Base-by-base conservation (phyloP, 37 sponge, comb jelly and placozoan species). In the Ephydatia muelleri region DNA sequence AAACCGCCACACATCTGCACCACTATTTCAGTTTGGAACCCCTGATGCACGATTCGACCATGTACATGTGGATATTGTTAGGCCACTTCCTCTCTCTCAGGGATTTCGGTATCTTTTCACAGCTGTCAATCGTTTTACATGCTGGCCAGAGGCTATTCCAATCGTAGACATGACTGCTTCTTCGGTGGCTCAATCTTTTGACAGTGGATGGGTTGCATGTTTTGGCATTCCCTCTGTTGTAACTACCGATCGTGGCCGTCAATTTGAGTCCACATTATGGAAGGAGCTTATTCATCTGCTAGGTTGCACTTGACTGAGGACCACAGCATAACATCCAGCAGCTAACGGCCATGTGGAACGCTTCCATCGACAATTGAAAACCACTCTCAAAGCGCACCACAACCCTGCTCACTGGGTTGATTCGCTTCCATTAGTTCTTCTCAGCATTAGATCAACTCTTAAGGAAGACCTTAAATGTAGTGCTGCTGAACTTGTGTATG, bases 61-160 rank as follows among this genome's bases (percentile, higher is more conserved):
- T 28, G 40, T n/a, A n/a, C n/a, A n/a, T n/a, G n/a, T n/a, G n/a
- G n/a, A n/a, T n/a, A n/a, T n/a, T n/a, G n/a, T n/a, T 90, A 87
- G 91, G 1, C 87, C 87, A 5, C 87, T 91, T 13, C 87, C 84
- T 8, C 83, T n/a, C 26, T 76, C 86, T 22, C 77, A 40, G 65
- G 87, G 91, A 29, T 79, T 23, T 72, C 64, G 68, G 32, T 91
- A 91, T 57, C 83, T 90, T 1, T 80, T 85, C n/a, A 90, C 86
- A 39, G 86, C 87, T 57, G 74, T 86, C 36, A 83, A 91, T 35
- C 74, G 80, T 11, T 91, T 86, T 65, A 86, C 80, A 11, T 76
- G 86, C 29, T 91, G 91, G 91, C 91, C 87, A 3, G 91, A 91
- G n/a, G n/a, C n/a, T n/a, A n/a, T n/a, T n/a, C n/a, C n/a, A n/a